Evolutionary conservation across 2,113 vertebrate species (phyloP).

Genomic region (Pollachius pollachius): DNA sequence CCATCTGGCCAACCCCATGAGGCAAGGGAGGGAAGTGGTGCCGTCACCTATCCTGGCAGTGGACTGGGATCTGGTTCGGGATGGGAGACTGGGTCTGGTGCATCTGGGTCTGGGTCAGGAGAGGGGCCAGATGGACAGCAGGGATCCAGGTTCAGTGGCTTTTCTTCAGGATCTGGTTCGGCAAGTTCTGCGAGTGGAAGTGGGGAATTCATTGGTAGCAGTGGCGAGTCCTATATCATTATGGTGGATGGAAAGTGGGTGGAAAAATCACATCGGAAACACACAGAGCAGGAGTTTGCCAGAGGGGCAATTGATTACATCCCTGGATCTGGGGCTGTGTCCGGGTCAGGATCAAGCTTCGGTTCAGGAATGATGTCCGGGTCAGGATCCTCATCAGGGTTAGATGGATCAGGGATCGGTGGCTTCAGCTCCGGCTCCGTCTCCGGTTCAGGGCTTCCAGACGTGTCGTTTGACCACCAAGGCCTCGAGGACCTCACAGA

Average conservation of each 20-base stretch:
- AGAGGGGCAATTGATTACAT: conserved; percentile 72
- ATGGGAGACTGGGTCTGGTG: conserved; percentile 65
- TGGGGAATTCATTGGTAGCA: conserved; percentile 58
- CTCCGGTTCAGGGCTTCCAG: conserved; percentile 66
- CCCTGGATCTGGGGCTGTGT: conserved; percentile 57
- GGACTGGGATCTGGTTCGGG: conserved; percentile 60
- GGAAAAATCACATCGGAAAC: conserved; percentile 52
- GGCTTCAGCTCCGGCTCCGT: conserved; percentile 49
- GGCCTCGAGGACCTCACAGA: conserved; percentile 73
- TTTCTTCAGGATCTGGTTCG: conserved; percentile 64
- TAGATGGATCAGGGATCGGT: conserved; percentile 61
- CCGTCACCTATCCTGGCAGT: conserved; percentile 36
- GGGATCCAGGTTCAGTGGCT: conserved; percentile 48
- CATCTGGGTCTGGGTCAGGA: conserved; percentile 47
- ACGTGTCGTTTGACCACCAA: conserved; percentile 75
- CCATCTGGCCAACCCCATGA: conserved; percentile 50
- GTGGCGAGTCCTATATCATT: conserved; percentile 66
- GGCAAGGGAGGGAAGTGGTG: conserved; percentile 42
- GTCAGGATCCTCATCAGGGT: conserved; percentile 55
- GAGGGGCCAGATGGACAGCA: conserved; percentile 15
- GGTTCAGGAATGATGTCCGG: conserved; percentile 53
- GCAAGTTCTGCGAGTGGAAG: conserved; percentile 31
- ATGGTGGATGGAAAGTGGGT: conserved; percentile 71
- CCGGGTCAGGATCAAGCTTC: conserved; percentile 52
- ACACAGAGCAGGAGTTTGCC: conserved; percentile 74